Conservation (phyloP, 2,888 invertebrate genomes). For the Notodonta dromedarius region DNA sequence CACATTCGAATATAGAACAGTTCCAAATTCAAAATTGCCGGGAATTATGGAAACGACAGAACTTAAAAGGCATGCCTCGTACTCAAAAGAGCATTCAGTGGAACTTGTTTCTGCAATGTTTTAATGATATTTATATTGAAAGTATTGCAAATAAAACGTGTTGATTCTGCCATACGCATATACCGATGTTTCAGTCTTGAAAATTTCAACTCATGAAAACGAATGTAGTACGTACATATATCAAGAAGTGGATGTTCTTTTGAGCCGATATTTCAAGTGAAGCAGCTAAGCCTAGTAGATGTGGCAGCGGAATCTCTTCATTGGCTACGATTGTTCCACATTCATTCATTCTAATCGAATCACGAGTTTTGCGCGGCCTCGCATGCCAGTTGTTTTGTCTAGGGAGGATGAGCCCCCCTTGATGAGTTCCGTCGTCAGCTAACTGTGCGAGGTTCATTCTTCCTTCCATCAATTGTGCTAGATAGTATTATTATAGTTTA, state of each 20-base stretch:
- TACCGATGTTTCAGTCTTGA: neutral
- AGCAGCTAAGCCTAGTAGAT: conserved; percentile 5
- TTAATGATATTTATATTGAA: conserved; percentile 6
- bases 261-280: conserved; percentile 21
- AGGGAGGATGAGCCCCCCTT: conserved; percentile 28
- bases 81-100: conserved; percentile 10
- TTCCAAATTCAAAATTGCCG: too few species aligned
- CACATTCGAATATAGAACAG: too few species aligned
- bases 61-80: too few species aligned
- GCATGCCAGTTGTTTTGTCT: conserved; percentile 45
- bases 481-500: conserved; percentile 5
- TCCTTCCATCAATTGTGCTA: conserved; percentile 26
- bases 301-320: conserved; percentile 2
- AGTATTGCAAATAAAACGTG: conserved; percentile 5
- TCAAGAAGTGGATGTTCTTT: conserved; percentile 43
- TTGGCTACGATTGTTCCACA: conserved; percentile 17
- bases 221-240: conserved; percentile 26
- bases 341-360: conserved; percentile 27
- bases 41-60: too few species aligned
- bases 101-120: conserved; percentile 12
- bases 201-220: conserved; percentile 8
- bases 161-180: conserved; percentile 6
- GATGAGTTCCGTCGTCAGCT: conserved; percentile 13
- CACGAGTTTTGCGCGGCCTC: conserved; percentile 34
- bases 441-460: conserved; percentile 29